Evolutionary conservation across 37 sponge, comb jelly and placozoan species (phyloP).

Genomic region (Beroe ovata): DNA sequence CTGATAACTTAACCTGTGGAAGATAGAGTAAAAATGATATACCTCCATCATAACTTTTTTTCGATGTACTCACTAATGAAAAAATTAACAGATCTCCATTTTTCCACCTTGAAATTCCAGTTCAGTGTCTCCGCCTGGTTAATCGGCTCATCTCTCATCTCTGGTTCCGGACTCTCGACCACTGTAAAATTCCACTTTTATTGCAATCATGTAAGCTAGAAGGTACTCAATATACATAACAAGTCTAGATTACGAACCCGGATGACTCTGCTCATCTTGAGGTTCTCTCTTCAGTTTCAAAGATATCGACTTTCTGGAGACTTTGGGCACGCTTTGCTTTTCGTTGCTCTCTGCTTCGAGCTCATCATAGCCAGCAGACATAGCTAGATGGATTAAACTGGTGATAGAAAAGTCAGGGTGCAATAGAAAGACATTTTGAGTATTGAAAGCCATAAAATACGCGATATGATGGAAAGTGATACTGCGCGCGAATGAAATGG

Average conservation of each 20-base stretch:
- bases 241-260: not conserved
- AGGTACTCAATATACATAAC: not conserved
- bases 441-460: too few relatives aligned
- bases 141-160: not conserved
- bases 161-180: not conserved
- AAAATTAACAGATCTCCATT: too few relatives aligned
- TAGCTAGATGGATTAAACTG: too few relatives aligned
- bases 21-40: not conserved
- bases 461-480: too few relatives aligned
- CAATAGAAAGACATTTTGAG: too few relatives aligned
- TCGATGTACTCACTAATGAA: too few relatives aligned
- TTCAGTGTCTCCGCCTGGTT: slow-evolving; percentile 38
- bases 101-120: slow-evolving; percentile 67
- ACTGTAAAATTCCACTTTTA: not conserved
- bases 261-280: not conserved
- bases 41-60: too few relatives aligned
- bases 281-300: slow-evolving; percentile 43
- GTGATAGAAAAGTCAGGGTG: too few relatives aligned
- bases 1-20: slow-evolving; percentile 33
- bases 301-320: slow-evolving; percentile 21
- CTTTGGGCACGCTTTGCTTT: slow-evolving; percentile 27
- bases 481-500: too few relatives aligned
- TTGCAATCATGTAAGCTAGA: not conserved
- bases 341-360: slow-evolving; percentile 4
- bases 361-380: slow-evolving; percentile 41